Conservation (phyloP, 2,888 invertebrate genomes). For the Nebria brevicollis region DNA sequence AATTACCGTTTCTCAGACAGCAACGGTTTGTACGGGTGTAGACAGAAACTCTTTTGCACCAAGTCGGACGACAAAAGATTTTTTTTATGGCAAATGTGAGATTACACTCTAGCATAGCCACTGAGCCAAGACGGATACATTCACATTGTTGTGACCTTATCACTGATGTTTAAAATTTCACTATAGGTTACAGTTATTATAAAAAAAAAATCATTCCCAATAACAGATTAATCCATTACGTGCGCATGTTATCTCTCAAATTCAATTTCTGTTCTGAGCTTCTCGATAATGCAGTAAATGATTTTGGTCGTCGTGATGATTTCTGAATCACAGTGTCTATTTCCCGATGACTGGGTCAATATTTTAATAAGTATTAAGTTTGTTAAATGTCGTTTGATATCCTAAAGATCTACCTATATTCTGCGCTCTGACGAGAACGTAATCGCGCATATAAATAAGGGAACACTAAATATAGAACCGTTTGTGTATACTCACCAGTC, state of each 20-base stretch:
- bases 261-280: too few species aligned
- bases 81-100: neutral
- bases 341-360: neutral
- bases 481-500: conserved; percentile 35
- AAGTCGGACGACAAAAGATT: neutral
- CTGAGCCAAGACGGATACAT: neutral
- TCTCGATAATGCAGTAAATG: too few species aligned
- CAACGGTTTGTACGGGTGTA: neutral
- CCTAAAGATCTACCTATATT: neutral
- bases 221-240: too few species aligned
- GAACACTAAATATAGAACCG: conserved; percentile 42
- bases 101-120: neutral
- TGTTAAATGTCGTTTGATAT: conserved; percentile 1
- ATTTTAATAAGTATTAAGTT: neutral
- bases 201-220: too few species aligned
- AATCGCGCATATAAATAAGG: conserved; percentile 41
- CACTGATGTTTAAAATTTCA: too few species aligned
- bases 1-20: neutral
- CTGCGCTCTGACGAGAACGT: conserved; percentile 16
- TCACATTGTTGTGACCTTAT: neutral
- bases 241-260: too few species aligned
- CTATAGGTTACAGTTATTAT: too few species aligned
- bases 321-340: neutral
- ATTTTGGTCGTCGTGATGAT: neutral
- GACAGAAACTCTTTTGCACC: neutral